Evolutionary conservation across 2,113 vertebrate genomes (phyloP).

Genomic region (Melanerpes aurifrons): DNA sequence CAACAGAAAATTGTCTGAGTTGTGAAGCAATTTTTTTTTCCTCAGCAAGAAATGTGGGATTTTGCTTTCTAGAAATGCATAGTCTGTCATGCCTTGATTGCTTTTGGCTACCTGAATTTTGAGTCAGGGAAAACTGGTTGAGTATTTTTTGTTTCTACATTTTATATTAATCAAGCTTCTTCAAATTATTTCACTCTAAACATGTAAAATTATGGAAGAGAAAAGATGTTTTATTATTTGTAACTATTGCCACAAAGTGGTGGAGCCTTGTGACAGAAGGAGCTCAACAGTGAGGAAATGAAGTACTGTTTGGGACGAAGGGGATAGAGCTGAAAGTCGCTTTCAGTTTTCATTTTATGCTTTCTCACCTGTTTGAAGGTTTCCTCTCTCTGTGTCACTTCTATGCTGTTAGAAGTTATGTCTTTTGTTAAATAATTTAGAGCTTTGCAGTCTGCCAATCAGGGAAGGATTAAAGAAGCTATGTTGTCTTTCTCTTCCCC

Average conservation of each 20-base stretch:
- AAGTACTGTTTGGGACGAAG: slow-evolving; percentile 29
- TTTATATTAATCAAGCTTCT: background rate
- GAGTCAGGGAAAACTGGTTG: background rate
- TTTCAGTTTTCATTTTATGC: slow-evolving; percentile 49
- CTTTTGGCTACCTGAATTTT: background rate
- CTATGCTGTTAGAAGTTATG: slow-evolving; percentile 77
- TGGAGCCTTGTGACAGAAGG: background rate
- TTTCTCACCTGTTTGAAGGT: slow-evolving; percentile 75
- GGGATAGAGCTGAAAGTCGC: slow-evolving; percentile 23
- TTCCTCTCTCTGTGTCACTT: slow-evolving; percentile 59
- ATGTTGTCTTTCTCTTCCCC: background rate
- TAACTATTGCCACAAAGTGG: background rate
- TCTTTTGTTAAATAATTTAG: slow-evolving; percentile 87
- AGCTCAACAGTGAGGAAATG: background rate
- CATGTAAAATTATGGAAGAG: background rate
- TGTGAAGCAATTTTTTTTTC: background rate
- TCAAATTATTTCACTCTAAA: background rate
- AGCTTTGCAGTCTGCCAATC: slow-evolving; percentile 73
- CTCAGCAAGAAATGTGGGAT: background rate
- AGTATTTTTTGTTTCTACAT: background rate
- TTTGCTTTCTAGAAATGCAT: background rate
- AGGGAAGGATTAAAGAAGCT: slow-evolving; percentile 75
- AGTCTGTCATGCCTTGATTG: background rate
- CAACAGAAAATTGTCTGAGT: background rate
- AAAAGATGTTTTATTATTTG: background rate